Evolutionary conservation across 1,140 invertebrate species (phyloP).

Genomic region (Rhynchophorus ferrugineus): DNA sequence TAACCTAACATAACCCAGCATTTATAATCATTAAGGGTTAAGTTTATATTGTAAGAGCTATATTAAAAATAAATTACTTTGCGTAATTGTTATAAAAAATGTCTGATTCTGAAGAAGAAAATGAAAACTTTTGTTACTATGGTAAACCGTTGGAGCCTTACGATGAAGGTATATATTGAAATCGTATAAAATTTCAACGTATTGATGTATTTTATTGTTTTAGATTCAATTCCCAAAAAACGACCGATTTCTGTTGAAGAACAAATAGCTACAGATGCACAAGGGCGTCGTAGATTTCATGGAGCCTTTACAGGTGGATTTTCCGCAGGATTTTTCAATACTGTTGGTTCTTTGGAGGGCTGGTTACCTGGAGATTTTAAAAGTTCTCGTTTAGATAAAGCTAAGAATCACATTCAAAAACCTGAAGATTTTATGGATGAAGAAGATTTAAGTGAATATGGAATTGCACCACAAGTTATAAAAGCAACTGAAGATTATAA

Average conservation of each 20-base stretch:
- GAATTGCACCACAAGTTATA: constrained; percentile 84
- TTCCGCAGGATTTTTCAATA: constrained; percentile 95
- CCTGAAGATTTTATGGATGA: constrained; percentile 98
- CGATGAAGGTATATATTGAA: constrained; percentile 60
- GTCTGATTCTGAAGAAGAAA: constrained; percentile 44
- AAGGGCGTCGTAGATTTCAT: constrained; percentile 90
- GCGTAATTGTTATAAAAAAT: constrained; percentile 19
- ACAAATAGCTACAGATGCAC: constrained; percentile 82
- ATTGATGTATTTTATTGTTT: constrained; percentile 31
- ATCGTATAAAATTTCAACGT: neutral
- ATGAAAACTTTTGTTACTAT: constrained; percentile 61
- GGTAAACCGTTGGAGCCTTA: constrained; percentile 68
- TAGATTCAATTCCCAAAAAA: constrained; percentile 71
- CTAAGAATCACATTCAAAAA: constrained; percentile 46
- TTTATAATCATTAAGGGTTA: too few species aligned
- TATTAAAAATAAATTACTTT: too few species aligned
- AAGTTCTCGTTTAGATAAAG: constrained; percentile 72
- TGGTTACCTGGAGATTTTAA: constrained; percentile 89
- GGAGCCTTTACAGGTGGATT: constrained; percentile 99
- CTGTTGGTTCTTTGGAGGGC: constrained; percentile 92
- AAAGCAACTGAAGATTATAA: constrained; percentile 69
- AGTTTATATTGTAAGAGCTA: too few species aligned
- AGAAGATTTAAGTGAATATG: constrained; percentile 91
- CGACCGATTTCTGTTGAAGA: constrained; percentile 79
- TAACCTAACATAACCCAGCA: too few species aligned